These are phyloP conservation scores for Mesochorus sp. DNA, from an alignment of 2,888 invertebrate species.

Conservation along the genomic window DNA sequence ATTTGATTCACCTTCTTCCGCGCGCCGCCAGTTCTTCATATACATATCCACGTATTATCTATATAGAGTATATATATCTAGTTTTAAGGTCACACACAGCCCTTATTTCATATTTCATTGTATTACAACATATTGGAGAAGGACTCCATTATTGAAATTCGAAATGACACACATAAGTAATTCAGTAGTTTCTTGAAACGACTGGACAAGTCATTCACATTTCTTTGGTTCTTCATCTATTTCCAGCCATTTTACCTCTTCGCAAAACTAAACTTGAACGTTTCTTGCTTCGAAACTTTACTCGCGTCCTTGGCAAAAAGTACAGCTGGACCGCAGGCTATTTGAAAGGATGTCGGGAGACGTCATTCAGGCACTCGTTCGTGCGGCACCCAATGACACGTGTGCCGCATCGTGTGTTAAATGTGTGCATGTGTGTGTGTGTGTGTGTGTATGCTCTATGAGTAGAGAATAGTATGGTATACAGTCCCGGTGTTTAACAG, in stretches of 20 bases:
- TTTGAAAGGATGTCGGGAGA: constrained; percentile 6
- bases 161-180: constrained; percentile 7
- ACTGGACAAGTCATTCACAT: no score
- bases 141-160: background rate
- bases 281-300: constrained; percentile 5
- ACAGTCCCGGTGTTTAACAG: constrained; percentile 79
- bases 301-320: background rate
- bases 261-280: no score
- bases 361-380: constrained; percentile 42
- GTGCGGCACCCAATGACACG: constrained; percentile 62
- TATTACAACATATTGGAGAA: background rate
- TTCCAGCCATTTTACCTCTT: no score
- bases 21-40: constrained; percentile 6
- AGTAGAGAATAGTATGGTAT: constrained; percentile 49
- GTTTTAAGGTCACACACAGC: constrained; percentile 20
- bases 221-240: no score
- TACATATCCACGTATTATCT: no score
- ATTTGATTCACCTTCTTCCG: constrained; percentile 26
- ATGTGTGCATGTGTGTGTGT: no score
- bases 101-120: constrained; percentile 6
- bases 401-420: constrained; percentile 49
- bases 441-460: constrained; percentile 7
- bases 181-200: background rate
- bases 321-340: constrained; percentile 5
- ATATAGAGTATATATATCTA: background rate